Base-by-base conservation (phyloP, 1,140 invertebrate genomes). In the Ruditapes philippinarum region DNA sequence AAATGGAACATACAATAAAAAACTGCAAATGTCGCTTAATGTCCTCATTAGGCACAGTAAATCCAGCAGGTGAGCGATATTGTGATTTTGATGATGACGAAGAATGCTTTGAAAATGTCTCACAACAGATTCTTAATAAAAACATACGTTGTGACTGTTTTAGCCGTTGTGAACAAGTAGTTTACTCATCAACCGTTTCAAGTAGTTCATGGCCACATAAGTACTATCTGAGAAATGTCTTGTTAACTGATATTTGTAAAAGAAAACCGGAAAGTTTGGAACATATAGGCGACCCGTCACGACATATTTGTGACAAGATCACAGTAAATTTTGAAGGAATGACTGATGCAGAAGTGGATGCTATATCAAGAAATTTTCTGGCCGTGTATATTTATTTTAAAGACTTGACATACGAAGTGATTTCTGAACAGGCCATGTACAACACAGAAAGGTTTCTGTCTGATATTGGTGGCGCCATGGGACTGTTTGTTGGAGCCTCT, bases 131-230 rank as follows among this genome's bases (percentile, higher is more conserved):
- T 40, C 25, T 11, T 42, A 40, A 74, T 14, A 28, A 33, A 14
- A 14, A 74, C 4, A 40, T 74, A 19, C 7, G 5, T 28, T 74
- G 70, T n/a, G n/a, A 40, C 36, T 74, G 70, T 28, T 1, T 9
- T 3, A 74, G 22, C n/a, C 70, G 9, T 17, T 74, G 70, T 22
- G 42, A 3, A 40, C 11, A 74, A 74, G 42, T 3, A 28, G 70
- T 74, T 49, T 74, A 19, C 42, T 42, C 70, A 22, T 25, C 33
- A 33, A 74, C 70, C 7, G 9, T 42, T 12, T 74, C 70, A n/a
- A 49, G 70, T 42, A 33, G 70, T 74, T 5, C n/a, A n/a, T 74
- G 70, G 70, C 70, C 70, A 14, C 70, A 74, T 28, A 33, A 38
- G 9, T 3, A 38, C 4, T 74, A 74, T 42, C 33, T 74, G n/a